Base-by-base conservation (phyloP, 2,888 invertebrate species). In the Parnassius orleans region DNA sequence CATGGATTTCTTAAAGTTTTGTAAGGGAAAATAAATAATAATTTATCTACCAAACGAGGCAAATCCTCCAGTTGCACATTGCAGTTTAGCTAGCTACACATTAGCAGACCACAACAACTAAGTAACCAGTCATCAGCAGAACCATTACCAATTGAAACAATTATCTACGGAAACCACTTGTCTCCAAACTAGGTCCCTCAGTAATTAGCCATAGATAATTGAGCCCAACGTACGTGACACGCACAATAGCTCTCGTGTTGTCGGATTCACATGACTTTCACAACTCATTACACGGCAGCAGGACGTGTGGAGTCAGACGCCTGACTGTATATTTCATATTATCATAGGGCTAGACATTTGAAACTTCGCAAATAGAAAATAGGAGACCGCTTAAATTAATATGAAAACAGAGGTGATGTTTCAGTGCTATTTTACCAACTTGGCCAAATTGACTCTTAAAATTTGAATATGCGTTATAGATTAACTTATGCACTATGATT, bases 261-360 rank as follows among this genome's bases (percentile, higher is more conserved):
- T 64, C 67, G 74, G 72, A 81, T 87, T 89, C 87, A 79, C 88
- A 86, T 81, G 81, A 78, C 85, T 87, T 88, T 89, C 87, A 79
- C 87, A 77, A 79, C 66, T 76, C 80, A 87, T 86, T 86, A 83
- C 78, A 69, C 74, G 77, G 69, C 72, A 66, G 70, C 66, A 85
- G 86, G 86, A 85, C 80, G 81, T 79, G 76, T 76, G 72, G 73
- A 72, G 72, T 69, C 68, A 72, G 73, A 70, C 67, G 68, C 67
- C 61, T 72, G 72, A 68, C 68, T 63, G 68, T 52, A 61, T 11
- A 33, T 33, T 47, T 60, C 43, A 44, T 48, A 43, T 12, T 43
- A 50, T 50, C 10, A n/a, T 9, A 24, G 24, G 48, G 14, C 42
- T 47, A 15, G 33, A 10, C 57, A 43, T 33, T 33, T 33, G 33